phyloP scores from a whole-genome alignment of 2,797 vertebrate species.

The Coracias cyanogaster region DNA sequence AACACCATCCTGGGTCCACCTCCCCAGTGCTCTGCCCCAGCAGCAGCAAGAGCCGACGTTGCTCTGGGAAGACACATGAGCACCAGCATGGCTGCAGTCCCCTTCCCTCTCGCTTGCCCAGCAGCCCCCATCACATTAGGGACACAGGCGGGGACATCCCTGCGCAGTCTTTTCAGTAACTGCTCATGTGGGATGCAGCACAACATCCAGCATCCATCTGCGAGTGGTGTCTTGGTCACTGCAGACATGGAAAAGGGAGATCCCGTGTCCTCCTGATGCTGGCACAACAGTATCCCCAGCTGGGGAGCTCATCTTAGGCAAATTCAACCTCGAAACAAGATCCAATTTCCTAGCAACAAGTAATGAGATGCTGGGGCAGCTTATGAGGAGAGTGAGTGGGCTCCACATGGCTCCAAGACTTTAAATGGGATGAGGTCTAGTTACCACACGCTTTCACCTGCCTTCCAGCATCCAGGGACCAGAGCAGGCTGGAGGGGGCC shows the following conservation, averaged over 20 bases:
- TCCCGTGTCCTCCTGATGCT: fast-evolving
- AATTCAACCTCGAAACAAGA: neutral
- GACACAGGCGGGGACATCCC: fast-evolving
- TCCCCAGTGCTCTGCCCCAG: neutral
- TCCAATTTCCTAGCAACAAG: slow-evolving; percentile 46
- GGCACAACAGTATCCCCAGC: neutral
- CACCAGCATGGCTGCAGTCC: neutral
- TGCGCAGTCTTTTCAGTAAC: neutral
- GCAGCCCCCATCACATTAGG: too few relatives aligned
- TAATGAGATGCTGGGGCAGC: neutral
- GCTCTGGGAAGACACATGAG: neutral
- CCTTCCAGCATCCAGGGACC: neutral
- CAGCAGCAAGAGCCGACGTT: neutral
- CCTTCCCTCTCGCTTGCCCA: neutral
- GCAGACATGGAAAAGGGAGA: neutral
- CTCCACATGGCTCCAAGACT: neutral
- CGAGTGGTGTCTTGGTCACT: fast-evolving
- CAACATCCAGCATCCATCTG: fast-evolving
- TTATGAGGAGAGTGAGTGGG: fast-evolving
- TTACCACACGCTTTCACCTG: fast-evolving
- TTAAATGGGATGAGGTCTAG: neutral
- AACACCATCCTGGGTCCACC: neutral
- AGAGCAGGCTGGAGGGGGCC: neutral
- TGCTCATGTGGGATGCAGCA: neutral
- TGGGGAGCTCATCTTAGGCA: neutral